phyloP scores from a whole-genome alignment of 2,113 vertebrate species.

The Henicopernis longicauda region DNA sequence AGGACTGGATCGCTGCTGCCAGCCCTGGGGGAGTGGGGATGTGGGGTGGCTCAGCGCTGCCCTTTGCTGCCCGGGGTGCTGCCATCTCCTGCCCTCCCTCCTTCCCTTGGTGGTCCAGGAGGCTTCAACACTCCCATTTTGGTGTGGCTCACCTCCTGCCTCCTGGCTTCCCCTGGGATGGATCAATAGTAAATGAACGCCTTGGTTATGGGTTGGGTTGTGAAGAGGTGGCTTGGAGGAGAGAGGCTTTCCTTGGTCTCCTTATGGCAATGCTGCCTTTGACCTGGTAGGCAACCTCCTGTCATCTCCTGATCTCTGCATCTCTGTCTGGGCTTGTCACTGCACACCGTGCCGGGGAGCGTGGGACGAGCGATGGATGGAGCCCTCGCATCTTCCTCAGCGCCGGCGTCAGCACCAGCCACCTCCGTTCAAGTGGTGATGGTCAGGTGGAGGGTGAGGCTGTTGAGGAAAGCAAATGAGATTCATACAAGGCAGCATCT shows the following conservation, averaged over 20 bases:
- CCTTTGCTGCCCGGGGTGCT: not conserved
- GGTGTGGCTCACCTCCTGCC: not conserved
- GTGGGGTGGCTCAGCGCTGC: not conserved
- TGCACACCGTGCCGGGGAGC: no score
- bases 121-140: not conserved
- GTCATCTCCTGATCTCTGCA: not conserved
- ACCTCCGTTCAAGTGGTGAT: fast-evolving
- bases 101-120: not conserved
- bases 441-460: no score
- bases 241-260: not conserved
- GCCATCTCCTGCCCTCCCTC: not conserved
- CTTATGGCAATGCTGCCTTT: not conserved
- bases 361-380: not conserved
- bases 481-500: not conserved
- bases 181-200: not conserved
- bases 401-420: fast-evolving
- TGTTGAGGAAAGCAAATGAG: fast-evolving
- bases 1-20: not conserved
- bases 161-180: not conserved
- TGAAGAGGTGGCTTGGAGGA: not conserved
- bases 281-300: not conserved
- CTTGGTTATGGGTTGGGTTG: not conserved
- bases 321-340: not conserved
- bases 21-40: not conserved
- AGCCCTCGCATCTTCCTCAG: not conserved